Conservation (phyloP, 2,797 vertebrate species). For the Cyclura pinguis region DNA sequence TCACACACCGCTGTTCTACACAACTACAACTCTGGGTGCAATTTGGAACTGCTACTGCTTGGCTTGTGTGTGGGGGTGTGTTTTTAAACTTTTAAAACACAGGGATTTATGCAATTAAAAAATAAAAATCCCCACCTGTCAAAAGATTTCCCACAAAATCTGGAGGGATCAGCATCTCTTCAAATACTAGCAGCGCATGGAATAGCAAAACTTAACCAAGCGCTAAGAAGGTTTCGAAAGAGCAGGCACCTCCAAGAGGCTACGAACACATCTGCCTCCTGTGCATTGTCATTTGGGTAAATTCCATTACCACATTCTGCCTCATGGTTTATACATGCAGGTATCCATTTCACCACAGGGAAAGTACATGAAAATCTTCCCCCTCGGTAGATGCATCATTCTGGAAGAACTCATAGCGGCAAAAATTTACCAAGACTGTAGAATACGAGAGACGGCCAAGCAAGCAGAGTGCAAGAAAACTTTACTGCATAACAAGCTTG, state of each 20-base stretch:
- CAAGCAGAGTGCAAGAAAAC: no score
- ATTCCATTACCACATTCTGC: neutral
- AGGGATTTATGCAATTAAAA: no score
- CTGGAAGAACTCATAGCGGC: no score
- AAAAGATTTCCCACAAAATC: neutral
- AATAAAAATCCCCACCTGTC: neutral
- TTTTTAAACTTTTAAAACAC: neutral
- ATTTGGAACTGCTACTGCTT: neutral
- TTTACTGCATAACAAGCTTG: no score
- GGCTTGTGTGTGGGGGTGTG: no score
- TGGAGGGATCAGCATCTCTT: no score
- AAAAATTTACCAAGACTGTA: no score
- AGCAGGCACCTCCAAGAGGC: no score
- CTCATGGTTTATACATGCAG: neutral
- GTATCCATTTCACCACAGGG: neutral
- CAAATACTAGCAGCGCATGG: neutral
- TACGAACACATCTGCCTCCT: no score
- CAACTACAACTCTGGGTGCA: neutral
- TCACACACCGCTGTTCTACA: no score
- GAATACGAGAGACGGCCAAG: no score
- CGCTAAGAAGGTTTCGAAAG: neutral
- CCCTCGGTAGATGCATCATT: neutral
- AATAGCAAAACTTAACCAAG: neutral
- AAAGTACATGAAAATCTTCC: neutral
- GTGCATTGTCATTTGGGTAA: neutral